Conservation (phyloP, 2,113 vertebrate species). For the Nyctibius bracteatus region DNA sequence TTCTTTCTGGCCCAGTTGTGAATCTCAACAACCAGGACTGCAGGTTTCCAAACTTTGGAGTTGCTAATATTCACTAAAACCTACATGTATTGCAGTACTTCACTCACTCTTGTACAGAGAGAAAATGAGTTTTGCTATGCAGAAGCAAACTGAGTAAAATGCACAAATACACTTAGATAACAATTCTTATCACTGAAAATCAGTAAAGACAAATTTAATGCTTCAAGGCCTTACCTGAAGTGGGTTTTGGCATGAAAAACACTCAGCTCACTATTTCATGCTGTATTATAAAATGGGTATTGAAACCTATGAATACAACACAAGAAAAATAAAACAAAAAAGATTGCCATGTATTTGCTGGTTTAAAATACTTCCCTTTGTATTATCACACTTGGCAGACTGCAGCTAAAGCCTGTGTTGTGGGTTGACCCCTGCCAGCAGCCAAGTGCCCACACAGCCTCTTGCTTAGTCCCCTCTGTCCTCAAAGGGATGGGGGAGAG, state of each 20-base stretch:
- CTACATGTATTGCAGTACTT: background rate
- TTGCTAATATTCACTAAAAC: background rate
- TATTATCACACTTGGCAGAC: background rate
- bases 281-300: background rate
- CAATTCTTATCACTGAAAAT: background rate
- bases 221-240: background rate
- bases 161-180: background rate
- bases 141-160: background rate
- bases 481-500: background rate
- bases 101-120: background rate
- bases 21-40: background rate
- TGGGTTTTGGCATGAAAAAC: background rate
- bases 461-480: background rate
- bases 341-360: background rate
- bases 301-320: background rate
- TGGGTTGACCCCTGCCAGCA: background rate
- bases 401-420: background rate
- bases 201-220: background rate
- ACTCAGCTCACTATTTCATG: background rate
- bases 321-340: background rate
- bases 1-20: background rate
- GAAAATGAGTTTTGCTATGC: background rate
- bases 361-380: background rate
- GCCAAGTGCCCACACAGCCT: background rate
- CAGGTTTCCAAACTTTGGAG: background rate